Evolutionary conservation across 2,797 vertebrate species (phyloP), one percentile per base, ranked within the genome.

Genomic region (Pampus argenteus): DNA sequence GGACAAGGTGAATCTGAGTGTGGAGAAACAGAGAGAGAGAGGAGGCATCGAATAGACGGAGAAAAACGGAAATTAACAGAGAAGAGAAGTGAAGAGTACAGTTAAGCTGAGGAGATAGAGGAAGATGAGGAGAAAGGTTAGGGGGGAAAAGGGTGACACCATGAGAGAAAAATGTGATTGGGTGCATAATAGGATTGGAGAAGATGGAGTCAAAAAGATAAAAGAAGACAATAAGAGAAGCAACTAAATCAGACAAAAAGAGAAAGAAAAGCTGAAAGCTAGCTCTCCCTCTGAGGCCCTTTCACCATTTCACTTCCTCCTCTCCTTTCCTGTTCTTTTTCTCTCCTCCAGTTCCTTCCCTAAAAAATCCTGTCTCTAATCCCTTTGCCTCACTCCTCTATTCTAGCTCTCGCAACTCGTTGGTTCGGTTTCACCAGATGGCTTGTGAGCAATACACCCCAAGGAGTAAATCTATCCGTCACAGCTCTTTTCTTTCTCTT

Each of bases 341-440:
- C 66, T 74, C 64, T 73, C 36, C 18, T 38, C 65, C 74, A n/a
- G n/a, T 50, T 69, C 63, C 56, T 67, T 74, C 48, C 34, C 58
- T 64, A 69, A 34, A 54, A 59, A 87, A 85, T 79, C 71, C 62
- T 29, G 9, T 6, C 75, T 76, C 71, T 87, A 86, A 88, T 89
- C 84, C 72, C 70, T 69, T 68, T 40, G 34, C 78, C 71, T 76
- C 66, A 23, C 70, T 74, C 67, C 57, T 71, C 75, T 68, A 64
- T 44, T 79, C 59, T 14, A 56, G 71, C 70, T 59, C 76, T 66
- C 36, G n/a, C 73, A 62, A 76, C 71, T 79, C 72, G 9, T 82
- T 83, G 81, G 86, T 92, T 87, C 71, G 64, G 74, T 89, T 89
- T 89, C 86, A 86, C 84, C 91, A 93, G 90, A 91, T 89, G 88